Evolutionary conservation across 2,797 vertebrate species (phyloP).

Genomic region (Huso huso): DNA sequence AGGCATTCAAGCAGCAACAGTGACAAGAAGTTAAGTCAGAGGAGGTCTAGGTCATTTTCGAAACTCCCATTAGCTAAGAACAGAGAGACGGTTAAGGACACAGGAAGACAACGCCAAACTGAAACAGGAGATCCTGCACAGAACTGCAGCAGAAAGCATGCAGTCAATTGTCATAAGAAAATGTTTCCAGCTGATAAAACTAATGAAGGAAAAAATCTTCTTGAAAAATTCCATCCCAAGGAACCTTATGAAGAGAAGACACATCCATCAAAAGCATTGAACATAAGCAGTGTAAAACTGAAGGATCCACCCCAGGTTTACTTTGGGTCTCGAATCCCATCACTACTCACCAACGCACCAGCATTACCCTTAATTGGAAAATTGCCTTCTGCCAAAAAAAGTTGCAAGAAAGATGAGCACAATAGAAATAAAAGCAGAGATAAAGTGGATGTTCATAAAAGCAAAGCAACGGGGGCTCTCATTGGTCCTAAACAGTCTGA

Average conservation of each 20-base stretch:
- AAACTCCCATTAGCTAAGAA: slow-evolving; percentile 20
- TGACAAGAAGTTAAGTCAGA: slow-evolving; percentile 28
- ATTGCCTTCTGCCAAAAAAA: slow-evolving; percentile 54
- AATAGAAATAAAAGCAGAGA: slow-evolving; percentile 35
- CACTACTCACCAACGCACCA: slow-evolving; percentile 31
- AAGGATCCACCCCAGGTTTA: slow-evolving; percentile 30
- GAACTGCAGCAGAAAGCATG: slow-evolving; percentile 17
- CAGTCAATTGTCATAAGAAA: slow-evolving; percentile 24
- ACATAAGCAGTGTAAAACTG: slow-evolving; percentile 25
- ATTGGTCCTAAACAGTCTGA: slow-evolving; percentile 25
- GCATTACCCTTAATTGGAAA: slow-evolving; percentile 64
- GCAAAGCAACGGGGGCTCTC: slow-evolving; percentile 27
- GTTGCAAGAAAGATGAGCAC: slow-evolving; percentile 41
- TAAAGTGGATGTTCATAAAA: slow-evolving; percentile 28
- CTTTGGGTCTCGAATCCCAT: slow-evolving; percentile 30
- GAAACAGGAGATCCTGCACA: slow-evolving; percentile 7
- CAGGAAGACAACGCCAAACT: slow-evolving; percentile 12
- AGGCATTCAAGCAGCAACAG: slow-evolving; percentile 31
- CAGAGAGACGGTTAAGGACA: slow-evolving; percentile 20
- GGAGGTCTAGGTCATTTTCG: slow-evolving; percentile 28
- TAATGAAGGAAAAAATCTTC: slow-evolving; percentile 47
- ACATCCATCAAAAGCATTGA: slow-evolving; percentile 4
- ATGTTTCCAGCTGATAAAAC: slow-evolving; percentile 32
- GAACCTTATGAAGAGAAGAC: slow-evolving; percentile 32
- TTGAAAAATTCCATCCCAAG: slow-evolving; percentile 49